Percentiles rank a stretch among this genome's conserved stretches.
Evolutionary conservation across 2,113 vertebrate genomes (phyloP).

Genomic region (Carassius gibelio): DNA sequence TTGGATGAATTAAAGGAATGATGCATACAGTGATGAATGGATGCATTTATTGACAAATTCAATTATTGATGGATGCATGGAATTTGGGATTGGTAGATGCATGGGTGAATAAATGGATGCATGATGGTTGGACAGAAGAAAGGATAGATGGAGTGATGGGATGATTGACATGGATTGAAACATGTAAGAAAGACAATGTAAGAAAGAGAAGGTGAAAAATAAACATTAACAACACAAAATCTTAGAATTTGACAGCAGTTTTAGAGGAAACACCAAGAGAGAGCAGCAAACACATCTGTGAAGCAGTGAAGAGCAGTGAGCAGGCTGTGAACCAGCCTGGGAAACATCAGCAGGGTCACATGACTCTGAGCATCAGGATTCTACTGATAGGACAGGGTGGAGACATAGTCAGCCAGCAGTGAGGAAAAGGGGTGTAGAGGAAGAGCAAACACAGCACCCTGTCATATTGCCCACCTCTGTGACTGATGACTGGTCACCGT

Average conservation of each 20-base stretch:
- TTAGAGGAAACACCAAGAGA: constrained; percentile 2
- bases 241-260: background rate
- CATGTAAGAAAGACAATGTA: background rate
- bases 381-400: constrained; percentile 17
- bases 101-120: background rate
- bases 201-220: background rate
- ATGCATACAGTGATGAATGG: background rate
- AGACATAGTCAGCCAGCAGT: constrained; percentile 5
- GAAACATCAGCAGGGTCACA: constrained; percentile 14
- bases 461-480: constrained; percentile 85
- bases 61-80: background rate
- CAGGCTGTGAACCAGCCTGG: constrained; percentile 21
- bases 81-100: background rate
- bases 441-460: constrained; percentile 32
- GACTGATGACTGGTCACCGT: constrained; percentile 87
- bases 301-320: constrained; percentile 28
- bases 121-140: background rate
- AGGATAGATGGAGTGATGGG: background rate
- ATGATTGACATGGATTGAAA: background rate
- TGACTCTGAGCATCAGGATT: constrained; percentile 2
- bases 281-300: constrained; percentile 5
- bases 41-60: background rate
- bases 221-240: constrained; percentile 2
- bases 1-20: background rate
- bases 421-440: constrained; percentile 23